A percentile compares a stretch with the other conserved stretches of the same genome.
phyloP scores from a whole-genome alignment of 2,888 invertebrate genomes.

The Osmoderma eremita region DNA sequence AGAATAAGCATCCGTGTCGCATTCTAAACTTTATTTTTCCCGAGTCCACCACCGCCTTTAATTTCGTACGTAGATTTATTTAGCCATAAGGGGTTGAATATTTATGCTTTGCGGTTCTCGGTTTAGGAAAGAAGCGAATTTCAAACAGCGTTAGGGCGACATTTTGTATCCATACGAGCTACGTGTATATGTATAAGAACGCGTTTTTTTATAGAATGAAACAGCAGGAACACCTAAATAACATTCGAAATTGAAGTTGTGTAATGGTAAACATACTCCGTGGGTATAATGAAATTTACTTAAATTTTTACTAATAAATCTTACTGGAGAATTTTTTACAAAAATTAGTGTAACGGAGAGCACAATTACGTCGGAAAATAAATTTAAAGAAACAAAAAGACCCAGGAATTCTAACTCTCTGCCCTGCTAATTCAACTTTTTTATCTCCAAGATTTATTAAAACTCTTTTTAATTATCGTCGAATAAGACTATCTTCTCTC shows the following conservation, averaged over 20 bases:
- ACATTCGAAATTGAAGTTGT: too few relatives aligned
- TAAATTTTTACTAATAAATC: too few relatives aligned
- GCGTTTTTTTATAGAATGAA: neutral
- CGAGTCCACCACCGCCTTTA: slow-evolving; percentile 57
- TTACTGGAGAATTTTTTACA: neutral
- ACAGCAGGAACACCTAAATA: too few relatives aligned
- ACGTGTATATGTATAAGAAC: neutral
- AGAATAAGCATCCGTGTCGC: slow-evolving; percentile 10
- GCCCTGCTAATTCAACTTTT: slow-evolving; percentile 28
- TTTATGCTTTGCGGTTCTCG: slow-evolving; percentile 53
- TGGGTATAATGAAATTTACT: too few relatives aligned
- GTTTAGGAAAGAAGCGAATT: slow-evolving; percentile 42
- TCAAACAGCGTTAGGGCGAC: neutral
- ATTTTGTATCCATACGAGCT: neutral
- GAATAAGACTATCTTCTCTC: slow-evolving; percentile 23
- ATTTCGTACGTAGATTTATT: slow-evolving; percentile 58
- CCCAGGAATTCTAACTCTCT: slow-evolving; percentile 4
- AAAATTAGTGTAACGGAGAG: neutral
- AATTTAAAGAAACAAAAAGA: slow-evolving; percentile 9
- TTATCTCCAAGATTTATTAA: slow-evolving; percentile 34
- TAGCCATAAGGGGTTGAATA: slow-evolving; percentile 54
- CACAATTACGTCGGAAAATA: slow-evolving; percentile 15
- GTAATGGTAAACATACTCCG: too few relatives aligned
- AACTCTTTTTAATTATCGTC: slow-evolving; percentile 31
- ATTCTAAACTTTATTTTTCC: slow-evolving; percentile 51